Evolutionary conservation across 2,113 vertebrate genomes (phyloP), one percentile per base, ranked within the genome.

Genomic region (Neotoma lepida): DNA sequence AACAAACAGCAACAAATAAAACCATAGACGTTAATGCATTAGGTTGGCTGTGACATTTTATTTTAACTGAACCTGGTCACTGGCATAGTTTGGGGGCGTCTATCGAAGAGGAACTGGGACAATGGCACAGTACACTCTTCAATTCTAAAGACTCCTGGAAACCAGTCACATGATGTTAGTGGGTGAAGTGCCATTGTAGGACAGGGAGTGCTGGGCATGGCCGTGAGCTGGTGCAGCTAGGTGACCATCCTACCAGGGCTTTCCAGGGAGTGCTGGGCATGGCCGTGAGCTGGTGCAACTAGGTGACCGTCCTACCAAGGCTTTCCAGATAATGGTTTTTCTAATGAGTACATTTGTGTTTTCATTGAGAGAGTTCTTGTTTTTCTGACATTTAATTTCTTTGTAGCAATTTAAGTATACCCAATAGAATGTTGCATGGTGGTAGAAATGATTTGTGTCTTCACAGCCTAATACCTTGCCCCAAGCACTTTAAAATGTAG

Each of bases 321-420:
- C 20, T 91, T 94, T 70, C 64, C 86, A 93, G 56, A 44, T 56
- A 41, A 0, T 90, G 2, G 51, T n/a, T 94, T 94, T 94, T 81
- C 49, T 87, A 56, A 82, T 56, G 77, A 93, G 6, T 24, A 91
- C 56, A 77, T 94, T 26, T 64, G 4, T 78, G 71, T 85, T 80
- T 80, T 92, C 24, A 51, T 70, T 78, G 56, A 87, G 56, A 66
- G 22, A 56, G 30, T 92, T 89, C 39, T 84, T 92, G 9, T 61
- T 71, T 96, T 89, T 80, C 71, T n/a, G 64, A 33, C 78, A 39
- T 73, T 73, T 93, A 35, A n/a, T 41, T 46, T 68, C 58, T 93
- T 56, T n/a, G 84, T 90, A 35, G 74, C 35, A 81, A 4, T 35
- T 85, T 95, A 84, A 85, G n/a, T 56, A 35, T 46, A 22, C 41